A percentile compares a stretch with the other conserved stretches of the same genome.
These are phyloP conservation scores for Agriotes lineatus DNA, from an alignment of 2,888 invertebrate genomes.

Conservation along the genomic window DNA sequence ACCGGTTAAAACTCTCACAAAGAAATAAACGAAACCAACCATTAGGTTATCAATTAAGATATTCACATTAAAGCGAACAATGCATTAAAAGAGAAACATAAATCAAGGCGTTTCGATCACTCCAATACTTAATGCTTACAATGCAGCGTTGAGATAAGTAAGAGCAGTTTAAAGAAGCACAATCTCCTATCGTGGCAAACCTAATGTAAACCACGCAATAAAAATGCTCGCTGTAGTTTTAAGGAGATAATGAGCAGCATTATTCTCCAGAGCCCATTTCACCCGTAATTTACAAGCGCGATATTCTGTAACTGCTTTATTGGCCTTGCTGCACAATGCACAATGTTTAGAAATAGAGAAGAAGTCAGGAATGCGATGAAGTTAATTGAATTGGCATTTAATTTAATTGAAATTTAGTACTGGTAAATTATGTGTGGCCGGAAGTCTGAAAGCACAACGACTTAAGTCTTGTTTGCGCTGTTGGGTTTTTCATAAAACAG, in stretches of 20 bases:
- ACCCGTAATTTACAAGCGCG: slow-evolving; percentile 24
- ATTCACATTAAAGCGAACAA: not conserved
- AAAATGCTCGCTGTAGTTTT: slow-evolving; percentile 23
- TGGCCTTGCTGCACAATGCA: slow-evolving; percentile 12
- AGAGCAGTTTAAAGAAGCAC: slow-evolving; percentile 8
- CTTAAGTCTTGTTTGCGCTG: not conserved
- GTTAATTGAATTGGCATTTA: slow-evolving; percentile 25
- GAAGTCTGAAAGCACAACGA: not conserved
- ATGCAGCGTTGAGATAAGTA: slow-evolving; percentile 13
- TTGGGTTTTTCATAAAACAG: too few species aligned
- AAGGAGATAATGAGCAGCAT: slow-evolving; percentile 31
- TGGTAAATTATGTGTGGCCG: not conserved
- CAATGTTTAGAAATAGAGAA: slow-evolving; percentile 13
- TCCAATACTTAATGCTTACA: not conserved
- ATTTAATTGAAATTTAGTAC: not conserved
- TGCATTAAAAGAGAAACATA: not conserved
- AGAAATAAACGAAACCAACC: too few species aligned
- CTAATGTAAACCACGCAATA: slow-evolving; percentile 31
- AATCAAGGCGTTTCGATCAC: not conserved
- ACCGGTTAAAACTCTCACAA: too few species aligned
- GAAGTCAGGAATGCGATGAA: slow-evolving; percentile 3
- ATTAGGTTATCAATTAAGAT: too few species aligned
- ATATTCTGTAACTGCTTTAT: slow-evolving; percentile 21
- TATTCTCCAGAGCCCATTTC: slow-evolving; percentile 19
- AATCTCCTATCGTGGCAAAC: slow-evolving; percentile 18